Percentiles rank a stretch among this genome's conserved stretches.
These are phyloP conservation scores for Geotrupes spiniger DNA, from an alignment of 2,888 invertebrate genomes.

Conservation along the genomic window DNA sequence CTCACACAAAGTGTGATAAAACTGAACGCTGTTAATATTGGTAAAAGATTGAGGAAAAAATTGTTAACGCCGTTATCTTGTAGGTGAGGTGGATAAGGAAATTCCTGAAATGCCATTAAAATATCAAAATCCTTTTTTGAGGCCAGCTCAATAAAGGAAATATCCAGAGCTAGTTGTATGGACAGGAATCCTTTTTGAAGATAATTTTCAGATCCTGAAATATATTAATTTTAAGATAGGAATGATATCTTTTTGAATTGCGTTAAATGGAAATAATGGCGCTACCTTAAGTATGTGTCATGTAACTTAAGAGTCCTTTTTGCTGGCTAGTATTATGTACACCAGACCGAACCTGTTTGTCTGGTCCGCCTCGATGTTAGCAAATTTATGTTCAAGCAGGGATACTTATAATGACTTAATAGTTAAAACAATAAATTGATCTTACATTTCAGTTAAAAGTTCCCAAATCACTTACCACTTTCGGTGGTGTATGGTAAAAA, in stretches of 20 bases:
- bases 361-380: too few species aligned
- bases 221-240: too few species aligned
- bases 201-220: conserved; percentile 49
- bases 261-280: too few species aligned
- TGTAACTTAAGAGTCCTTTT: too few species aligned
- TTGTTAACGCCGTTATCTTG: conserved; percentile 37
- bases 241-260: too few species aligned
- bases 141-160: conserved; percentile 52
- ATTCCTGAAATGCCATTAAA: conserved; percentile 52
- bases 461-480: conserved; percentile 22
- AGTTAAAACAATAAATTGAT: too few species aligned
- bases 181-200: conserved; percentile 54
- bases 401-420: too few species aligned
- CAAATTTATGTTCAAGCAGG: too few species aligned
- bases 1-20: conserved; percentile 55
- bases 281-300: too few species aligned
- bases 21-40: conserved; percentile 48
- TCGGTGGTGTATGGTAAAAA: conserved; percentile 22
- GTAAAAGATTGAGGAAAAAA: conserved; percentile 44
- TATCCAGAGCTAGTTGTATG: conserved; percentile 61
- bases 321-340: background rate
- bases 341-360: too few species aligned
- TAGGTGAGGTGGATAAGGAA: conserved; percentile 55
- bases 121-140: conserved; percentile 23
- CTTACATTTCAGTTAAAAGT: too few species aligned